Base-by-base conservation (phyloP, 1,140 invertebrate species). In the Plodia interpunctella region DNA sequence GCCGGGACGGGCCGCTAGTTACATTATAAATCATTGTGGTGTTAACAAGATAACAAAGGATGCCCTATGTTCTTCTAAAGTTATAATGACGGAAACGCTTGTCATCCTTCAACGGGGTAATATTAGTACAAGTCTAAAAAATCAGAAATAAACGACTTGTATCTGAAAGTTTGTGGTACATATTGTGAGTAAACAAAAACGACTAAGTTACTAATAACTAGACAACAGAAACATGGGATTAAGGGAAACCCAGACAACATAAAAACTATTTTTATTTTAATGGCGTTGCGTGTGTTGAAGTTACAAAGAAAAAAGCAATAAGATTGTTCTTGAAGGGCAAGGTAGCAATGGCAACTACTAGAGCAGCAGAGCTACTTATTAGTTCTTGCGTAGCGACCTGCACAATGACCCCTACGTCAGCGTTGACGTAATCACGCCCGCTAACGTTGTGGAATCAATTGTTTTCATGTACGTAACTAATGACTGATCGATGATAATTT, bases 351-450 rank as follows among this genome's bases (percentile, higher is more conserved):
- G 30, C 30, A 44, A 44, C 38, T 44, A 44, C 38, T 44, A 17
- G 13, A 44, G 38, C 32, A 35, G 32, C 2, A n/a, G n/a, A n/a
- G n/a, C n/a, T 38, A 38, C 38, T 17, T 44, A 32, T 32, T 5
- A 44, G 5, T 15, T 44, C 10, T 44, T 44, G 38, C 38, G 38
- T 44, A 44, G 68, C 70, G 67, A 74, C 75, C 65, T 74, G 71
- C 63, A 55, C 69, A 63, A 65, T 69, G 72, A 76, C 72, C 69
- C 66, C 53, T 70, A 60, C 66, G 70, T 68, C 54, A 60, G 55
- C 49, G 59, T 63, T 70, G 67, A 72, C 68, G 74, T 78, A 72
- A 70, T 67, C 54, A 66, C 65, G 50, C 63, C 62, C 65, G 59
- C 58, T 61, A 51, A 58, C 38, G 57, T 66, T 64, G 59, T 62